A percentile compares a stretch with the other conserved stretches of the same genome.
These are phyloP conservation scores for Biston betularia DNA, from an alignment of 2,888 invertebrate species.

Conservation along the genomic window DNA sequence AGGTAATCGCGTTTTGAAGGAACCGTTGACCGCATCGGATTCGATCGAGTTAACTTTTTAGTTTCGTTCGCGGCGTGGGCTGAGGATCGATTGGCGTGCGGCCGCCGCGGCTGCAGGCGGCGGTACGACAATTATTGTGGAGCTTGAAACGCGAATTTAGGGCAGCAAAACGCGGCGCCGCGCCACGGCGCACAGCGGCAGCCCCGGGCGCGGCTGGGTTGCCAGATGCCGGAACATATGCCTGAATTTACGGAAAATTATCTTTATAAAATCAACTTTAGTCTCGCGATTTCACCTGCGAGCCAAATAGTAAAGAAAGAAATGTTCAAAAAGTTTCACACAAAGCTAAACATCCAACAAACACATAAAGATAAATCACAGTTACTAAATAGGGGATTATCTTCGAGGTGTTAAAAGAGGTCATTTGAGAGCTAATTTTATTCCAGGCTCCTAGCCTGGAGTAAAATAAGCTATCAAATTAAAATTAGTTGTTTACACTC, in stretches of 20 bases:
- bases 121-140: constrained; percentile 78
- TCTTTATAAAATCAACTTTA: no score
- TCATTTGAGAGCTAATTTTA: no score
- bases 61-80: constrained; percentile 66
- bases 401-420: no score
- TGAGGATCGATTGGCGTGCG: constrained; percentile 77
- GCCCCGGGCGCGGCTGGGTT: constrained; percentile 33
- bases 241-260: not conserved
- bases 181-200: constrained; percentile 43
- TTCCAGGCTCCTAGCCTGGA: no score
- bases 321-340: no score
- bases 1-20: constrained; percentile 69
- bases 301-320: no score
- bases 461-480: no score
- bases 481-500: no score
- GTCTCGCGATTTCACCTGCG: not conserved
- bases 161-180: constrained; percentile 74
- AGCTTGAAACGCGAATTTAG: constrained; percentile 79
- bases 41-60: constrained; percentile 82
- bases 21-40: constrained; percentile 77
- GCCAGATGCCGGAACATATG: not conserved
- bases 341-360: no score
- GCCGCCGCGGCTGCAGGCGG: constrained; percentile 78
- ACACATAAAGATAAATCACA: no score
- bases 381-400: no score